Percentiles rank a stretch among this genome's conserved stretches.
Conservation (phyloP, 2,888 invertebrate genomes). For the Stegana nigrithorax region DNA sequence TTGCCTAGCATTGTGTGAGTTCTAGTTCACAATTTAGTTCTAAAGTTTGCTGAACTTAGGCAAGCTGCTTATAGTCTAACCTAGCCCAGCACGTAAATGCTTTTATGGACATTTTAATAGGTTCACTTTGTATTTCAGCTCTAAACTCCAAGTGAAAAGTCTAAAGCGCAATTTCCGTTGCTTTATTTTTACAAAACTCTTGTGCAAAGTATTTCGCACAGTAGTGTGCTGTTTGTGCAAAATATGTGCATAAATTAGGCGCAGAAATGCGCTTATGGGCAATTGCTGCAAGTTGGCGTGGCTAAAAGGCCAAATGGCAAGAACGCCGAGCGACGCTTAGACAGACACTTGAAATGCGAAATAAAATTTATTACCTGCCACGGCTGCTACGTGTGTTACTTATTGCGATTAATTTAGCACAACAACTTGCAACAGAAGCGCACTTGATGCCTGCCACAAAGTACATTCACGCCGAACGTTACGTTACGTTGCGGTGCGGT, state of each 20-base stretch:
- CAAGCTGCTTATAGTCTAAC: too few species aligned
- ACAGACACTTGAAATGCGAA: background rate
- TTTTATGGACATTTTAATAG: too few species aligned
- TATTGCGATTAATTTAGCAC: conserved; percentile 7
- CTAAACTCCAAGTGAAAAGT: too few species aligned
- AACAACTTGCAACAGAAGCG: background rate
- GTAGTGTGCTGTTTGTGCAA: background rate
- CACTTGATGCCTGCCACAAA: too few species aligned
- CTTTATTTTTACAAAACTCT: background rate
- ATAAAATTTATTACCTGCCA: conserved; percentile 14
- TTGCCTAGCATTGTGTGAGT: too few species aligned
- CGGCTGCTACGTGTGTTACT: background rate
- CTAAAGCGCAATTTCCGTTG: too few species aligned
- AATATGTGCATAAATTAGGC: conserved; percentile 8
- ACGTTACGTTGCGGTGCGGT: too few species aligned
- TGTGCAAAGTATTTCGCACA: background rate
- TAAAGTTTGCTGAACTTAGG: too few species aligned
- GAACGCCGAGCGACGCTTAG: background rate
- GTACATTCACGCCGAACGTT: too few species aligned
- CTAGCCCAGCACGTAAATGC: too few species aligned
- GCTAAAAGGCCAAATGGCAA: background rate
- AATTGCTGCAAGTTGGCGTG: background rate
- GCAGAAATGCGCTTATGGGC: background rate
- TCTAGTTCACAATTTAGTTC: too few species aligned
- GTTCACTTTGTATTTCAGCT: too few species aligned